A percentile compares a stretch with the other conserved stretches of the same genome.
Conservation (phyloP, 1,140 invertebrate genomes). For the Agrypnia vestita region DNA sequence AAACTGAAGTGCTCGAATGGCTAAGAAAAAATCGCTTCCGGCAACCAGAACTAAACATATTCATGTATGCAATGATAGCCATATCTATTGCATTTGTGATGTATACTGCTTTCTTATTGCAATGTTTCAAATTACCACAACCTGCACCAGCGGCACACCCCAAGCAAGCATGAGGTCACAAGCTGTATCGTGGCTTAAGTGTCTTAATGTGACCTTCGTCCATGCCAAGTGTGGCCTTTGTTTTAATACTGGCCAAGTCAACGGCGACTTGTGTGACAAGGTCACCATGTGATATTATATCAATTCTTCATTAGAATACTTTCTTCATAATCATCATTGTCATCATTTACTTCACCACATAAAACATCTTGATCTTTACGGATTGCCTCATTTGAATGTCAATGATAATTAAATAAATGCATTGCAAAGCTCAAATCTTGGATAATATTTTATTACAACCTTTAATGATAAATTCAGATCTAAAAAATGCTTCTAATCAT, state of each 20-base stretch:
- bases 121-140: constrained; percentile 85
- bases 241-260: background rate
- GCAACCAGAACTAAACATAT: constrained; percentile 93
- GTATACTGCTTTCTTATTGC: constrained; percentile 92
- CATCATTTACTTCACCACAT: background rate
- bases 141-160: constrained; percentile 75
- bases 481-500: constrained; percentile 30
- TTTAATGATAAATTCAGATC: constrained; percentile 3
- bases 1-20: constrained; percentile 94
- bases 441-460: background rate
- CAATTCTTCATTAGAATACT: constrained; percentile 14
- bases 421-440: constrained; percentile 27
- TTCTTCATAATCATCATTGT: constrained; percentile 21
- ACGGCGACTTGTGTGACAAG: background rate
- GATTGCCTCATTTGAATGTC: background rate
- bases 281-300: constrained; percentile 42
- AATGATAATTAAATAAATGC: background rate
- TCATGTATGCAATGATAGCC: constrained; percentile 94
- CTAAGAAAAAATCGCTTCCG: constrained; percentile 93
- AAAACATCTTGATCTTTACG: background rate
- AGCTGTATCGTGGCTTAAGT: background rate
- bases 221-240: background rate
- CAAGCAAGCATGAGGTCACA: constrained; percentile 76
- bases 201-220: constrained; percentile 7
- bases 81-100: constrained; percentile 89